Evolutionary conservation across 2,888 invertebrate genomes (phyloP), one percentile per base, ranked within the genome.

Genomic region (Caenorhabditis virilis): DNA sequence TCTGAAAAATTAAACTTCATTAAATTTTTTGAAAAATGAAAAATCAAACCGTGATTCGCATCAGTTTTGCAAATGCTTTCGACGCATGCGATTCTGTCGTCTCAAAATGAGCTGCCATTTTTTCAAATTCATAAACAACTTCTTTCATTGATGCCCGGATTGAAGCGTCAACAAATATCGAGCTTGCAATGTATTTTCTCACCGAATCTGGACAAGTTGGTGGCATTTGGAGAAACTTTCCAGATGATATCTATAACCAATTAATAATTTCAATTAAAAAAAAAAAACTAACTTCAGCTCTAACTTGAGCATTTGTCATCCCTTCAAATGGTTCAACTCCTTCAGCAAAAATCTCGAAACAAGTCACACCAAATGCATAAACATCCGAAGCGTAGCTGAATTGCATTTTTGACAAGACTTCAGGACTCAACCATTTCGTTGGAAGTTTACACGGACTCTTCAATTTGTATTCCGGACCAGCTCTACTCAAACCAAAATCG

Each of bases 401-500:
- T 4, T 13, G 22, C 16, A 60, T 36, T 1, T 53, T 47, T 30
- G 20, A n/a, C 13, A 69, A 43, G 9, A 60, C 61, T 48, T 69
- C 69, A 7, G 64, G 61, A 7, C 58, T 57, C 22, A 69, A 42
- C 69, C 69, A 69, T 26, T 65, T 65, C 23, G 58, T 61, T 4
- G 69, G 69, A 16, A 69, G 47, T 23, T 63, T 65, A 33, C 53
- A 53, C 27, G 60, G 47, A 9, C 50, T 53, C 25, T 60, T 50
- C 20, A 64, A 41, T 11, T 51, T 51, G 42, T 70, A 67, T 4
- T 43, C 23, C 2, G 52, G 46, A 0, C 53, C 65, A 23, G 46
- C 47, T 11, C 61, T 48, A 1, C 66, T 67, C 13, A 70, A 46
- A 15, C 70, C 70, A 48, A 70, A 70, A 33, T 70, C 70, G 2